Evolutionary conservation across 2,888 invertebrate species (phyloP).

Genomic region (Odontothrips loti): DNA sequence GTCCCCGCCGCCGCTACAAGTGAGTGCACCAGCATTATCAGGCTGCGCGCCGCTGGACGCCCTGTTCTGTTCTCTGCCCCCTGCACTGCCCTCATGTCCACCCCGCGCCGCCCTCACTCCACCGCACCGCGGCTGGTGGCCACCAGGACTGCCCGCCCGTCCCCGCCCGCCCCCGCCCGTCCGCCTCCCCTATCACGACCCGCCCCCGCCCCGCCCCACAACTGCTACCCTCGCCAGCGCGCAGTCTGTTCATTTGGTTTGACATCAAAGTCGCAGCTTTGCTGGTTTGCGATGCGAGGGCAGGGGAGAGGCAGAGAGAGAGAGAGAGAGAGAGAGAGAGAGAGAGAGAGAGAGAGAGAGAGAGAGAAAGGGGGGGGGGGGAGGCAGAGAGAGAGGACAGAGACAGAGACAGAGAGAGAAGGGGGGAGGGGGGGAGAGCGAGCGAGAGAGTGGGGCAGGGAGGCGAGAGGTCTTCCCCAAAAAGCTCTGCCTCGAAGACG

Average conservation of each 20-base stretch:
- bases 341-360: background rate
- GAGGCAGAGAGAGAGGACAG: constrained; percentile 23
- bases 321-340: background rate
- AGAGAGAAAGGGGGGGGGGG: constrained; percentile 14
- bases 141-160: background rate
- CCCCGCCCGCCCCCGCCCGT: background rate
- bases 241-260: constrained; percentile 26
- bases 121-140: background rate
- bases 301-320: constrained; percentile 30
- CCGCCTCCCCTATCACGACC: background rate
- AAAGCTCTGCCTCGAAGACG: too few relatives aligned
- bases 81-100: background rate
- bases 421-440: constrained; percentile 8
- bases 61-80: background rate
- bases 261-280: constrained; percentile 22
- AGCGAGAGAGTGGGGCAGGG: background rate
- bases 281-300: background rate
- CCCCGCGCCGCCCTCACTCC: background rate
- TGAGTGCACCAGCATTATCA: background rate
- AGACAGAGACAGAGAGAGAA: background rate
- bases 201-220: constrained; percentile 16
- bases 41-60: background rate
- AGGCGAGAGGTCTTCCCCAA: background rate
- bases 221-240: background rate
- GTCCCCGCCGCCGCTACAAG: background rate